These are phyloP conservation scores for Aleadryas rufinucha DNA, from an alignment of 2,113 vertebrate species.

Conservation along the genomic window DNA sequence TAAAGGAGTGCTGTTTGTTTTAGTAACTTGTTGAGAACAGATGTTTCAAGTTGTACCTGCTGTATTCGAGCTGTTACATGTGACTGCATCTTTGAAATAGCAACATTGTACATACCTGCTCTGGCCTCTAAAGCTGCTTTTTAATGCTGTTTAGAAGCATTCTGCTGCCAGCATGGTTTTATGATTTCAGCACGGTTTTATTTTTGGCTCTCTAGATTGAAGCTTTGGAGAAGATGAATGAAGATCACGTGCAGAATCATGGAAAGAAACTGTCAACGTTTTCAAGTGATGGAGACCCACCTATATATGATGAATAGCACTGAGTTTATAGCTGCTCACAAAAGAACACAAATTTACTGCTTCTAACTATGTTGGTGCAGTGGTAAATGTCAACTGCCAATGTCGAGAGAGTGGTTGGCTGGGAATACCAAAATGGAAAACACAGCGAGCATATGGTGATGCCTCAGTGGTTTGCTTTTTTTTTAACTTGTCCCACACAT, in stretches of 20 bases:
- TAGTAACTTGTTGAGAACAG: neutral
- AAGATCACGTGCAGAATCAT: constrained; percentile 89
- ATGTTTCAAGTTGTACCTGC: neutral
- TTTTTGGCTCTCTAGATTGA: constrained; percentile 80
- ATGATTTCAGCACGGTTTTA: neutral
- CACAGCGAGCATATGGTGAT: constrained; percentile 36
- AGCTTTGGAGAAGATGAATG: constrained; percentile 91
- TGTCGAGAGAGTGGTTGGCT: constrained; percentile 23
- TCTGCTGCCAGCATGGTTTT: neutral
- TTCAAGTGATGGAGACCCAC: constrained; percentile 74
- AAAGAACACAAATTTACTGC: neutral
- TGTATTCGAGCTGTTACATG: neutral
- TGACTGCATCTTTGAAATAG: neutral
- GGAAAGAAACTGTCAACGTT: constrained; percentile 79
- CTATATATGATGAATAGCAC: constrained; percentile 69
- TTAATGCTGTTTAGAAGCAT: neutral
- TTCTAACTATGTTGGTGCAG: constrained; percentile 43
- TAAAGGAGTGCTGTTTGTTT: neutral
- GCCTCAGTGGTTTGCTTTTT: constrained; percentile 30
- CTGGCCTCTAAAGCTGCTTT: neutral
- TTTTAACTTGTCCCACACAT: constrained; percentile 37
- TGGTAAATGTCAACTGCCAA: constrained; percentile 24
- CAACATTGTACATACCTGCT: neutral
- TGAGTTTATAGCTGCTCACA: neutral
- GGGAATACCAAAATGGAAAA: constrained; percentile 51